These are phyloP conservation scores for Tinea semifulvella DNA, from an alignment of 2,888 invertebrate genomes.

Conservation along the genomic window DNA sequence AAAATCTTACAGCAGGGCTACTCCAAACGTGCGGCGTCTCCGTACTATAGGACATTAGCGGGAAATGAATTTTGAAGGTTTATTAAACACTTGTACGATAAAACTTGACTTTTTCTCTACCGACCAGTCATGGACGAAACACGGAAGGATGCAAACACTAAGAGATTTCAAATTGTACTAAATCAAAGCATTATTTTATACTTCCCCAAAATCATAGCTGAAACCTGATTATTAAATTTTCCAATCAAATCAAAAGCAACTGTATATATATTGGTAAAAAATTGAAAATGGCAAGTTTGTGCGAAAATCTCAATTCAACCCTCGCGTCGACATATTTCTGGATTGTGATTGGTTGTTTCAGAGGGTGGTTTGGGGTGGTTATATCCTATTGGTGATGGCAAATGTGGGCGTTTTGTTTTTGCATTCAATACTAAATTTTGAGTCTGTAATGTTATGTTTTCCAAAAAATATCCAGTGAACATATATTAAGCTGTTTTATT, in stretches of 20 bases:
- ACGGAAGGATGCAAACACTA: slow-evolving; percentile 14
- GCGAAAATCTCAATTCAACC: slow-evolving; percentile 30
- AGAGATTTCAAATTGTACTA: slow-evolving; percentile 36
- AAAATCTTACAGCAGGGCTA: slow-evolving; percentile 56
- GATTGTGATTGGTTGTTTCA: slow-evolving; percentile 35
- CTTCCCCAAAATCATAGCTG: slow-evolving; percentile 30
- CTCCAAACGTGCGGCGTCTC: slow-evolving; percentile 65
- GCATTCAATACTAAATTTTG: too few relatives aligned
- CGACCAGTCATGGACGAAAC: slow-evolving; percentile 21
- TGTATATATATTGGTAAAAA: neutral
- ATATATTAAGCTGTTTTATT: too few relatives aligned
- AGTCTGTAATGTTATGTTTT: too few relatives aligned
- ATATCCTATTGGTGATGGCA: slow-evolving; percentile 43
- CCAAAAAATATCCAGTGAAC: too few relatives aligned
- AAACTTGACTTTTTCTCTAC: too few relatives aligned
- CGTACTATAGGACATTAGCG: slow-evolving; percentile 64
- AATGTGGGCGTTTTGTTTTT: slow-evolving; percentile 54
- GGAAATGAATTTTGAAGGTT: slow-evolving; percentile 63
- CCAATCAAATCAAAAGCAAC: slow-evolving; percentile 21
- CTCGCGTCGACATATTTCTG: slow-evolving; percentile 44
- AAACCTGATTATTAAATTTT: slow-evolving; percentile 36
- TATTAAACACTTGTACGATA: slow-evolving; percentile 21
- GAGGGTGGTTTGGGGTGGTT: slow-evolving; percentile 37
- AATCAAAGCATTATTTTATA: slow-evolving; percentile 46
- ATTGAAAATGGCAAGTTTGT: slow-evolving; percentile 19